Conservation (phyloP, 2,888 invertebrate species). For the Caradrina clavipalpis region DNA sequence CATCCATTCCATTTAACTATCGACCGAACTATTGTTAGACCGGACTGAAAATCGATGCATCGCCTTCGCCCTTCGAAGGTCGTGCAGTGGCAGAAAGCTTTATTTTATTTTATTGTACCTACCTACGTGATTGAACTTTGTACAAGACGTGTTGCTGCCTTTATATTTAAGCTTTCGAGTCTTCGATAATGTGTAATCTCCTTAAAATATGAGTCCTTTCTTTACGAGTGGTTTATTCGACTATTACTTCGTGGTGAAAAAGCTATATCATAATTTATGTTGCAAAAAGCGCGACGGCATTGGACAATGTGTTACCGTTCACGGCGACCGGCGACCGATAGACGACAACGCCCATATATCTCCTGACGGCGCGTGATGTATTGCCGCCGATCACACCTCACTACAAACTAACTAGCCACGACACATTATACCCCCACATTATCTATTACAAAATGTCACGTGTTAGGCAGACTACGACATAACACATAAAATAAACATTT, state of each 20-base stretch:
- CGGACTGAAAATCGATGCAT: conserved; percentile 47
- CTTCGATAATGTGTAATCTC: background rate
- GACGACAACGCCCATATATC: conserved; percentile 81
- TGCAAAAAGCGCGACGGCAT: conserved; percentile 65
- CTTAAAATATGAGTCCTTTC: background rate
- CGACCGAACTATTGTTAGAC: conserved; percentile 47
- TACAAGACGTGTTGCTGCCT: background rate
- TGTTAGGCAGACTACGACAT: conserved; percentile 29
- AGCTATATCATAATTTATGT: conserved; percentile 64
- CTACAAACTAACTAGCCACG: conserved; percentile 74
- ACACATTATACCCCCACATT: conserved; percentile 66
- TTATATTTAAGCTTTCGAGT: background rate
- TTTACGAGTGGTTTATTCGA: conserved; percentile 18
- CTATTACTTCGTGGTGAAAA: conserved; percentile 43
- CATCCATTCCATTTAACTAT: conserved; percentile 29
- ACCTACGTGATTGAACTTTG: conserved; percentile 15
- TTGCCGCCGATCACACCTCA: conserved; percentile 77
- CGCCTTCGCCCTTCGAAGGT: conserved; percentile 42
- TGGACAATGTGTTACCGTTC: conserved; percentile 69
- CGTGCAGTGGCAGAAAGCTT: conserved; percentile 23
- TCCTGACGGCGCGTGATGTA: conserved; percentile 79
- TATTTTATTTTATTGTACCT: conserved; percentile 25
- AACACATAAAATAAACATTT: conserved; percentile 23
- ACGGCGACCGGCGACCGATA: conserved; percentile 75
- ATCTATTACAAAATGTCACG: conserved; percentile 64